Percentiles rank a stretch among this genome's conserved stretches.
Conservation (phyloP, 2,888 invertebrate species). For the Octodonta nipae region DNA sequence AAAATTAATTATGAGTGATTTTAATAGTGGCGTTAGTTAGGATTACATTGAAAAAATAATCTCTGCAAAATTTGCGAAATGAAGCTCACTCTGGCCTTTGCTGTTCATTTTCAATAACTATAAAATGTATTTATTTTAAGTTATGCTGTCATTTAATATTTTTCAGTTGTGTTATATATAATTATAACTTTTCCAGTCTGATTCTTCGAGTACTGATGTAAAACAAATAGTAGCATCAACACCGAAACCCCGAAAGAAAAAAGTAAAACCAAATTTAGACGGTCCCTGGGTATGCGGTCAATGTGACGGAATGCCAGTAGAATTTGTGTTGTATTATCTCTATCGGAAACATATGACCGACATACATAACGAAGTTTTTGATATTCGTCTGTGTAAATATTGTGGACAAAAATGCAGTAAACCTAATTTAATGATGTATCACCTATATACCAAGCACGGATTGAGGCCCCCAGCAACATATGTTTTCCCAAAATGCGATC, state of each 20-base stretch:
- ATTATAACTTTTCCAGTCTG: no score
- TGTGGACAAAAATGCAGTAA: conserved; percentile 68
- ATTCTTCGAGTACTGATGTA: no score
- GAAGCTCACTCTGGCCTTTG: no score
- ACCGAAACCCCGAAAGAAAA: conserved; percentile 3
- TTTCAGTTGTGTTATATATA: no score
- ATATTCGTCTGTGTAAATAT: conserved; percentile 66
- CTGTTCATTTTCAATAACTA: no score
- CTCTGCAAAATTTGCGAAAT: no score
- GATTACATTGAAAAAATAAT: no score
- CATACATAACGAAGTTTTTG: conserved; percentile 64
- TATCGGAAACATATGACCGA: conserved; percentile 72
- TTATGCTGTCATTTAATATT: no score
- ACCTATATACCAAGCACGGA: conserved; percentile 67
- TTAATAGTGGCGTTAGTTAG: no score
- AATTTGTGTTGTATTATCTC: conserved; percentile 64
- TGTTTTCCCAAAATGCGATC: conserved; percentile 64
- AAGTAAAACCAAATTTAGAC: conserved; percentile 40
- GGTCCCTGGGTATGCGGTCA: conserved; percentile 73
- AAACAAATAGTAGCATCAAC: conserved; percentile 4
- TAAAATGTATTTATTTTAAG: no score
- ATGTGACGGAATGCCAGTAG: conserved; percentile 49
- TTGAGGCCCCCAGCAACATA: conserved; percentile 56
- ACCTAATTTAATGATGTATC: conserved; percentile 61
- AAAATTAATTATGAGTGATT: no score